A percentile compares a stretch with the other conserved stretches of the same genome.
These are phyloP conservation scores for Amia ocellicauda DNA, from an alignment of 2,113 vertebrate species.

Conservation along the genomic window DNA sequence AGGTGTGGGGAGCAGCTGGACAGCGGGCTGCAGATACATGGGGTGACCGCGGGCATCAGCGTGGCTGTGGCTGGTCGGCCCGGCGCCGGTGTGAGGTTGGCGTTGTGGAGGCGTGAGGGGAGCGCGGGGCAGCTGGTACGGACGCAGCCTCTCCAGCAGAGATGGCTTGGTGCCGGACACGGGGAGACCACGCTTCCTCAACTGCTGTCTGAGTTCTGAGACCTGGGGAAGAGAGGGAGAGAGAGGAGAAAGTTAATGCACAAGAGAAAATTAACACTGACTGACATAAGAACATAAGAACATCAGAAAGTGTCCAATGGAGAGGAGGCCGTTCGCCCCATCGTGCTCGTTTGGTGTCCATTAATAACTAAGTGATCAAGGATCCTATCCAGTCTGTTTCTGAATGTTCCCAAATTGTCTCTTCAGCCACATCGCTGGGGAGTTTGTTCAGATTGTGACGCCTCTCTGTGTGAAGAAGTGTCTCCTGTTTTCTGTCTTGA, in stretches of 20 bases:
- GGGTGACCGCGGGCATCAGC: conserved; percentile 43
- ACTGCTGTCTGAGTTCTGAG: conserved; percentile 83
- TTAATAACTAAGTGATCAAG: too few species aligned
- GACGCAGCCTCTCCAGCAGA: conserved; percentile 78
- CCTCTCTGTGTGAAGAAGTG: too few species aligned
- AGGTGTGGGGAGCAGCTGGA: conserved; percentile 39
- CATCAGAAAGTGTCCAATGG: too few species aligned
- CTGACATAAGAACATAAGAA: background rate
- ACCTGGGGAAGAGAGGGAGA: conserved; percentile 58
- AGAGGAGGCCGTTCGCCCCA: too few species aligned
- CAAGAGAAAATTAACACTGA: background rate
- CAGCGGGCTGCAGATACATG: conserved; percentile 39
- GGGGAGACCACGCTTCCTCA: conserved; percentile 79
- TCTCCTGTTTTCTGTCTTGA: too few species aligned
- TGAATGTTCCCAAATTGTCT: too few species aligned
- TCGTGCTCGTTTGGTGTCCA: too few species aligned
- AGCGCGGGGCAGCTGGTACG: conserved; percentile 60
- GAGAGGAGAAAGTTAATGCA: background rate
- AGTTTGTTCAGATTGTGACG: too few species aligned
- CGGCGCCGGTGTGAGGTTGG: conserved; percentile 50
- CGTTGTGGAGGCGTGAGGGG: conserved; percentile 57
- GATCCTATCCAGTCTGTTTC: too few species aligned
- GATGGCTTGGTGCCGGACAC: conserved; percentile 85
- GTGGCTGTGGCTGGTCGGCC: conserved; percentile 41
- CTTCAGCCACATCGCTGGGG: too few species aligned